Evolutionary conservation across 1,140 invertebrate species (phyloP).

Genomic region (Paralvinella palmiformis): DNA sequence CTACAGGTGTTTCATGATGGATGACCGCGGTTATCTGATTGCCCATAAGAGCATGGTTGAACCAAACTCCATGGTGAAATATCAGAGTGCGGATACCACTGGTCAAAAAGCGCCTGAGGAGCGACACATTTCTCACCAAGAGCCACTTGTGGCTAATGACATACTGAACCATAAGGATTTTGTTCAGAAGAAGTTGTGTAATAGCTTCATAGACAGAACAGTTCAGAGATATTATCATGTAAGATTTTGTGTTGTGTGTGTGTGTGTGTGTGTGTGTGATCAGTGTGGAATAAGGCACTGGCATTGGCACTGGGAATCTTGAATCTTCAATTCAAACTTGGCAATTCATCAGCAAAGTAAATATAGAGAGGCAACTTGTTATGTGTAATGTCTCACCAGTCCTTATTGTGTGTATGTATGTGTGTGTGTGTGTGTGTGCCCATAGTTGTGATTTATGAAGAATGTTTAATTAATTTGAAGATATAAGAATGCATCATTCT

Average conservation of each 20-base stretch:
- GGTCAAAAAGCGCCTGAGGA: constrained; percentile 59
- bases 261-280: not conserved
- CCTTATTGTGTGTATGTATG: no score
- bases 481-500: no score
- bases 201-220: constrained; percentile 53
- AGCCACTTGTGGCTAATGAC: constrained; percentile 78
- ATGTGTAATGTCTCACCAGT: no score
- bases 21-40: constrained; percentile 81
- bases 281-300: constrained; percentile 5
- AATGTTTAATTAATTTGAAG: no score
- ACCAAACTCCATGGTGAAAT: no score
- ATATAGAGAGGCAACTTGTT: no score
- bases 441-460: no score
- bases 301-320: no score
- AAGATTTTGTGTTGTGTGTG: constrained; percentile 21
- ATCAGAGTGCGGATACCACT: no score
- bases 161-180: constrained; percentile 75
- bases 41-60: constrained; percentile 77
- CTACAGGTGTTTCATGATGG: constrained; percentile 84
- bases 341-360: no score
- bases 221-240: constrained; percentile 52
- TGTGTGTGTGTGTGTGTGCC: no score
- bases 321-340: no score
- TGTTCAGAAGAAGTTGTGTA: constrained; percentile 76
- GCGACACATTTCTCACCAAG: constrained; percentile 74